These are phyloP conservation scores for Rhineura floridana DNA, from an alignment of 2,113 vertebrate genomes.

Conservation along the genomic window DNA sequence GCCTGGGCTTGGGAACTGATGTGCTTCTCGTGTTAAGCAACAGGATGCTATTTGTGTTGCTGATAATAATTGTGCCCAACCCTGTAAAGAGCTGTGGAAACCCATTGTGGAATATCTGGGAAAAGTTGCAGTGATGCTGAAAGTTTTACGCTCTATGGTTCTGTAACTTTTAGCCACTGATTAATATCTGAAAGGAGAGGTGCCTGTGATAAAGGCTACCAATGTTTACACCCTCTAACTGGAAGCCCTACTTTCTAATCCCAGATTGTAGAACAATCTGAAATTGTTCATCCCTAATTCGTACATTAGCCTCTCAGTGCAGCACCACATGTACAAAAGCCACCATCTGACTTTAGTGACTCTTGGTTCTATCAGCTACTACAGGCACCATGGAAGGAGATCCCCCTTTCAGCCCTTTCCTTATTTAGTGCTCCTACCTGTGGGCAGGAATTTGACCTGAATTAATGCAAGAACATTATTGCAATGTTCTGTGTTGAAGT, in stretches of 20 bases:
- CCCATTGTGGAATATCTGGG: background rate
- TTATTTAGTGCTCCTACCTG: background rate
- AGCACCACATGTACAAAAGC: background rate
- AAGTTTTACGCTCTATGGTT: no score
- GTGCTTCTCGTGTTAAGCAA: conserved; percentile 12
- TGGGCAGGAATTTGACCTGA: background rate
- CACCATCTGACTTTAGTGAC: background rate
- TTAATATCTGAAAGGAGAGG: background rate
- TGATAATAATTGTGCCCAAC: background rate
- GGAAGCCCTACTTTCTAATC: background rate
- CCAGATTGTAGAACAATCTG: background rate
- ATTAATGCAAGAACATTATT: background rate
- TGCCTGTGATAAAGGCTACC: background rate
- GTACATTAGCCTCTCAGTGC: background rate
- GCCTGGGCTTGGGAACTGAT: conserved; percentile 9
- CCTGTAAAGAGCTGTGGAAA: background rate
- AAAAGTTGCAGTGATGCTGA: background rate
- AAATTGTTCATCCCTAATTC: background rate
- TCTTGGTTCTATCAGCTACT: background rate
- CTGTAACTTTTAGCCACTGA: background rate
- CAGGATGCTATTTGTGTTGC: conserved; percentile 24
- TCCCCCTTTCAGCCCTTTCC: background rate
- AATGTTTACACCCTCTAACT: background rate
- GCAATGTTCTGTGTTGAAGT: background rate
- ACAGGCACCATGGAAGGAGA: background rate